Evolutionary conservation across 1,140 invertebrate species (phyloP).

Genomic region (Coenobita brevimanus): DNA sequence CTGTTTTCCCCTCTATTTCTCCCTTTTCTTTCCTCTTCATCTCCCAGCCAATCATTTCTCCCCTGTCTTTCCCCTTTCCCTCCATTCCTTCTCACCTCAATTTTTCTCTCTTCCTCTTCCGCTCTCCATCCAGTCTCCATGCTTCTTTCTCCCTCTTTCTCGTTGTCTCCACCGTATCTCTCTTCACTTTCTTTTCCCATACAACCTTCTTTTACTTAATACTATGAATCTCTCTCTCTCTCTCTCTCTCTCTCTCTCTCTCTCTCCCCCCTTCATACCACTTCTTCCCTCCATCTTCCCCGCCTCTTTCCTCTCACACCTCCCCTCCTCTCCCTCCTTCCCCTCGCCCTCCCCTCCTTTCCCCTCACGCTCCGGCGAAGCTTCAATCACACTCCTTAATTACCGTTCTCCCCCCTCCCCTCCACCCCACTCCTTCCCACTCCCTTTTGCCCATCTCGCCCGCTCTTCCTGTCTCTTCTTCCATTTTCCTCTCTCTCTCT

Average conservation of each 20-base stretch:
- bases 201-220: too few relatives aligned
- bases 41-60: too few relatives aligned
- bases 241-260: neutral
- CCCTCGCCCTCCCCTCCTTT: neutral
- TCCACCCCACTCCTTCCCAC: neutral
- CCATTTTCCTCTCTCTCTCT: too few relatives aligned
- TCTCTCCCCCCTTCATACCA: neutral
- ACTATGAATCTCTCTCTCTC: too few relatives aligned
- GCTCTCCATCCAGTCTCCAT: neutral
- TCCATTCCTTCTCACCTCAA: neutral
- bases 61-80: neutral
- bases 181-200: neutral
- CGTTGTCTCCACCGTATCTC: neutral
- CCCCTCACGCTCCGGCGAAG: slow-evolving; percentile 9
- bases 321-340: neutral
- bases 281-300: neutral
- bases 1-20: neutral
- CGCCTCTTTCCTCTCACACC: neutral
- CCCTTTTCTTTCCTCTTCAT: neutral
- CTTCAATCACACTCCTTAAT: slow-evolving; percentile 44
- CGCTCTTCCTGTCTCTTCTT: neutral
- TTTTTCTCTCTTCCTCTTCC: neutral
- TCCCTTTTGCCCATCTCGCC: neutral
- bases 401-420: neutral
- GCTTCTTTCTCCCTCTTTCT: neutral